phyloP scores from a whole-genome alignment of 23 tunicate species.

The Ascidia mentula region DNA sequence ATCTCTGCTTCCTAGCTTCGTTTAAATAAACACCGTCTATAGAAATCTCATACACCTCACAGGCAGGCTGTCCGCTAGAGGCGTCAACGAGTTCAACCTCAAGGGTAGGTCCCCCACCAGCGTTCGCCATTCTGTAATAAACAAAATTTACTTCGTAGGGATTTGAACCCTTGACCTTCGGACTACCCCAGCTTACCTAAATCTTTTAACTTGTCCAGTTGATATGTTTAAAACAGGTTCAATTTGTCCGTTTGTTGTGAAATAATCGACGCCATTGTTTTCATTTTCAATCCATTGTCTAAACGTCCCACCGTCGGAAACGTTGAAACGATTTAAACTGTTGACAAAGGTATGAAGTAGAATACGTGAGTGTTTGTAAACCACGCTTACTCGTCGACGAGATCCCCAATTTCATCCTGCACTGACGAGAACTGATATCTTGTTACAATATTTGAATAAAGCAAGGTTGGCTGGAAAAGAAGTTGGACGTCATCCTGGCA shows the following conservation, averaged over 20 bases:
- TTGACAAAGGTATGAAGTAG: background rate
- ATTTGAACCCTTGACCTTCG: background rate
- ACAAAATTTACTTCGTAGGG: background rate
- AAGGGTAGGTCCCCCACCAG: slow-evolving; percentile 3
- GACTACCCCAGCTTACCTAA: slow-evolving; percentile 1
- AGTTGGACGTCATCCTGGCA: slow-evolving; percentile 71
- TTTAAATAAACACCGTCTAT: background rate
- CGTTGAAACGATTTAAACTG: background rate
- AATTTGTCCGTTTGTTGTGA: slow-evolving; percentile 20
- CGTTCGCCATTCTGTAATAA: slow-evolving; percentile 1
- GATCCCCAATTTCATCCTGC: background rate
- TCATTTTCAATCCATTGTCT: background rate
- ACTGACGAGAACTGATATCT: background rate
- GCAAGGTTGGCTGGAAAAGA: slow-evolving; percentile 68
- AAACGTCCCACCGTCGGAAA: background rate
- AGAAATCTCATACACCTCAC: background rate
- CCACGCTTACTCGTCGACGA: background rate
- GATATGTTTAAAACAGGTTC: slow-evolving; percentile 9
- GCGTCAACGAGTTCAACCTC: background rate
- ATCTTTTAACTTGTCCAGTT: slow-evolving; percentile 17
- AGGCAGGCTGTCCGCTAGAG: background rate
- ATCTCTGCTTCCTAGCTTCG: background rate
- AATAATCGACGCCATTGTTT: background rate
- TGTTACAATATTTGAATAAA: slow-evolving; percentile 13
- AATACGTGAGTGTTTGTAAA: background rate